Evolutionary conservation across 2,797 vertebrate species (phyloP), one percentile per base, ranked within the genome.

Genomic region (Pseudocheirus occidentalis): DNA sequence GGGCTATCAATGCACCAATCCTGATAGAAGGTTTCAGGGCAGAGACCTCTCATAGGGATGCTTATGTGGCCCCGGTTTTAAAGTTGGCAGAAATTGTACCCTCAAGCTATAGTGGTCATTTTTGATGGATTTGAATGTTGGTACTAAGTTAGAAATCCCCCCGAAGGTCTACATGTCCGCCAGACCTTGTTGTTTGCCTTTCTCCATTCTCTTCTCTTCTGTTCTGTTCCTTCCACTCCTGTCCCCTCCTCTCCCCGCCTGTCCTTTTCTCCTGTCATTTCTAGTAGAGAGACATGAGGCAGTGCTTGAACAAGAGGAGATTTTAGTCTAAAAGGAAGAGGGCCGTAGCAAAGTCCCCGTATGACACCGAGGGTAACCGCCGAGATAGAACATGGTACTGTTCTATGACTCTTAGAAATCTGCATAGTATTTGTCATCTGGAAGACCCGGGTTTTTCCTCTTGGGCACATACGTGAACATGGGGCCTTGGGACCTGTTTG

Each of bases 181-280:
- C 31, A 31, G 29, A 59, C 58, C 29, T 59, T 0, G 13, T 31
- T 59, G 27, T 1, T 31, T 59, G 11, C 31, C 10, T 59, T 31
- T 59, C 58, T 59, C 58, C 57, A 9, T 28, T 58, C 4, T 56
- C 55, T 21, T 28, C 29, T 31, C 56, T 5, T 24, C 56, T 24
- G 4, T 21, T 24, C 21, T 24, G 18, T 24, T 24, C 56, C 5
- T 6, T 57, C 21, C 21, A 9, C 10, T 53, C 56, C 21, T 53
- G 7, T 55, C 18, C 29, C 9, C 27, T 9, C 1, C 7, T 29
- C 9, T 11, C 7, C 9, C 6, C 0, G 1, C 2, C 54, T 14
- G 93, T 94, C 96, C 96, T 58, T 92, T 66, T 96, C 95, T 97
- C 95, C 24, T 87, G 9, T 46, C 40, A 28, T 87, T 46, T 50